phyloP scores from a whole-genome alignment of 2,113 vertebrate species.

The Silurus meridionalis region DNA sequence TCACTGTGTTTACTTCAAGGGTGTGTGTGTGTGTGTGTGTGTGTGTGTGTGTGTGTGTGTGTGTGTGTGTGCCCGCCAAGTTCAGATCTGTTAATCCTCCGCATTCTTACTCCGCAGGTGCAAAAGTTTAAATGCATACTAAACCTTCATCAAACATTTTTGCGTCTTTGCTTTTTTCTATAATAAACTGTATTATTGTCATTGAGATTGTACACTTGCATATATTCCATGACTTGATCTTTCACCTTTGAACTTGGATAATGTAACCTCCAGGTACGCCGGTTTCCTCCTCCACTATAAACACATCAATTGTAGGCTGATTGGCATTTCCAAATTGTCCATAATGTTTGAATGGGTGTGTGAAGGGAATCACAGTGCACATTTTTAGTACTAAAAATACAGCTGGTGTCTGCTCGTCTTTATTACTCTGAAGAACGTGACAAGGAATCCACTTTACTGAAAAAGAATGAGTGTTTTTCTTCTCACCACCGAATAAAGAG shows the following conservation, averaged over 20 bases:
- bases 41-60: constrained; percentile 16
- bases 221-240: too few species aligned
- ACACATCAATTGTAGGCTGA: too few species aligned
- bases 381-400: too few species aligned
- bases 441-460: not conserved
- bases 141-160: constrained; percentile 55
- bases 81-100: constrained; percentile 67
- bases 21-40: constrained; percentile 33
- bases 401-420: too few species aligned
- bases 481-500: not conserved
- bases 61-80: constrained; percentile 25
- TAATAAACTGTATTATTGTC: not conserved
- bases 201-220: not conserved
- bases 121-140: constrained; percentile 49
- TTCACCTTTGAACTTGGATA: not conserved
- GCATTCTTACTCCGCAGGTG: constrained; percentile 38
- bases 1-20: constrained; percentile 58
- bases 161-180: not conserved
- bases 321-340: too few species aligned
- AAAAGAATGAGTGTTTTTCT: not conserved
- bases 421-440: too few species aligned
- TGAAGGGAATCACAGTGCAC: too few species aligned
- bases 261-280: not conserved
- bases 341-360: too few species aligned
- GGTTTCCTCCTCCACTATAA: too few species aligned